phyloP scores from a whole-genome alignment of 2,797 vertebrate genomes.

The Poecilia wingei region DNA sequence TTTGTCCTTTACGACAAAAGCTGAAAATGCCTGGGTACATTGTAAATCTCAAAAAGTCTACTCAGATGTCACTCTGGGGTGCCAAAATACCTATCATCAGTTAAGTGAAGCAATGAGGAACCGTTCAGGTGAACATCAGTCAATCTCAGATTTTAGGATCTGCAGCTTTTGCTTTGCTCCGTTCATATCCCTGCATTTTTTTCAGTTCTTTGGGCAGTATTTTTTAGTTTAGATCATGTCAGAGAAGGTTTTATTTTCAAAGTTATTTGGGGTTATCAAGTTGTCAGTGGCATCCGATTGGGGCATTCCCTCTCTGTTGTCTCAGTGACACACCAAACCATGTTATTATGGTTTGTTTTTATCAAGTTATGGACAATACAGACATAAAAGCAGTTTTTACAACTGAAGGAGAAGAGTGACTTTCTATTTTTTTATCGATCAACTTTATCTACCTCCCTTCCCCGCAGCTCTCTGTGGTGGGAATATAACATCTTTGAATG shows the following conservation, averaged over 20 bases:
- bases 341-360: conserved; percentile 51
- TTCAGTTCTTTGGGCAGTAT: conserved; percentile 31
- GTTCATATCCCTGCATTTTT: conserved; percentile 23
- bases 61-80: conserved; percentile 31
- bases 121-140: conserved; percentile 11
- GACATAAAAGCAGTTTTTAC: conserved; percentile 55
- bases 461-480: conserved; percentile 93
- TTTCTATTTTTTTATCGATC: conserved; percentile 53
- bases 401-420: conserved; percentile 22
- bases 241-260: conserved; percentile 41
- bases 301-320: conserved; percentile 13
- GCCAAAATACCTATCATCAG: conserved; percentile 35
- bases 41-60: conserved; percentile 55
- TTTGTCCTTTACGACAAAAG: conserved; percentile 56
- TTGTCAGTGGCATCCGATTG: conserved; percentile 42
- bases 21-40: conserved; percentile 39
- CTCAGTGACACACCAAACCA: conserved; percentile 50
- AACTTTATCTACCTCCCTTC: conserved; percentile 28
- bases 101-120: conserved; percentile 25
- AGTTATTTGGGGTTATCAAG: conserved; percentile 44
- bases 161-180: conserved; percentile 32
- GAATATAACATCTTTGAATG: conserved; percentile 95
- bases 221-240: conserved; percentile 44
- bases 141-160: conserved; percentile 24
- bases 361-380: conserved; percentile 37